A percentile compares a stretch with the other conserved stretches of the same genome.
Conservation (phyloP, 2,113 vertebrate genomes). For the Meleagris gallopavo region DNA sequence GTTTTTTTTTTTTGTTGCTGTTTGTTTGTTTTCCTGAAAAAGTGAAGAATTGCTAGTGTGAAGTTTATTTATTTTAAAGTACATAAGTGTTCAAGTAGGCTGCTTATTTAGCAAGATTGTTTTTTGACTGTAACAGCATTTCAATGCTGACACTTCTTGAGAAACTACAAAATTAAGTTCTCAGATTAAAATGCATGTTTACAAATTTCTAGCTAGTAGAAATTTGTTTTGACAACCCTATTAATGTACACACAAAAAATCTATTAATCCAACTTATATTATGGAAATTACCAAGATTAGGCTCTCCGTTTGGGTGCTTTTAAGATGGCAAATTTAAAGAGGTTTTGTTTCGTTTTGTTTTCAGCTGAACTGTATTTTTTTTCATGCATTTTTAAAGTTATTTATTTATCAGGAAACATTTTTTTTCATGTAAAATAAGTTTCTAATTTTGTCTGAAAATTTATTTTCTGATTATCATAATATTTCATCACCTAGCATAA, state of each 20-base stretch:
- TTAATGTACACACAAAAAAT: background rate
- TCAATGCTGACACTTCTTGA: background rate
- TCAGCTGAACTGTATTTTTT: too few relatives aligned
- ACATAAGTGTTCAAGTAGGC: background rate
- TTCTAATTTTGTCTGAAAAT: background rate
- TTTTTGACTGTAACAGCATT: background rate
- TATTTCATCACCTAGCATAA: background rate
- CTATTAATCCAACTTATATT: background rate
- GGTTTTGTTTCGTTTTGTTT: background rate
- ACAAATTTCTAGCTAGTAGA: background rate
- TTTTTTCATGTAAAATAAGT: background rate
- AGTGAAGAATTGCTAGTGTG: background rate
- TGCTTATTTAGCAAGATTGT: background rate
- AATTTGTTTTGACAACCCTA: background rate
- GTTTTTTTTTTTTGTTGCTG: background rate
- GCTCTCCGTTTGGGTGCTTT: background rate
- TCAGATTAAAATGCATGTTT: background rate
- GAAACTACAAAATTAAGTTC: background rate
- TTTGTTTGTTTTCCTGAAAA: background rate
- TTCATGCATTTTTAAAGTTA: too few relatives aligned
- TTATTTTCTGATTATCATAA: background rate
- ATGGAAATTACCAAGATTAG: background rate
- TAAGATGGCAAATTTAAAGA: background rate
- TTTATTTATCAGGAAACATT: background rate
- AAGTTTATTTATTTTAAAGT: background rate